Percentiles rank a stretch among this genome's conserved stretches.
These are phyloP conservation scores for Drosophila quinaria DNA, from an alignment of 2,888 invertebrate genomes.

Conservation along the genomic window DNA sequence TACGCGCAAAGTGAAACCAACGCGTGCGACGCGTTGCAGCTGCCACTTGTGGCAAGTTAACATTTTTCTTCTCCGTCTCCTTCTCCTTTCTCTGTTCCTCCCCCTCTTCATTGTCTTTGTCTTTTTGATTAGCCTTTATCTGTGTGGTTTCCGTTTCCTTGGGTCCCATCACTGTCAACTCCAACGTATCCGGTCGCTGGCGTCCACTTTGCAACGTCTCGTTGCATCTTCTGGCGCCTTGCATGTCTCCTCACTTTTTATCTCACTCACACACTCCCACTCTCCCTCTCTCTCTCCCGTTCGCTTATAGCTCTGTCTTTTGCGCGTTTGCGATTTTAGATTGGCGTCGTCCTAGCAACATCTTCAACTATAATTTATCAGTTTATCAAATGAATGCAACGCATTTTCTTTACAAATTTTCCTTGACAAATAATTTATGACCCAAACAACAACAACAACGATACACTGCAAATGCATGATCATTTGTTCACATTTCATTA, in stretches of 20 bases:
- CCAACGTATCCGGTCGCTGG: constrained; percentile 85
- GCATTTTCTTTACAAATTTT: not conserved
- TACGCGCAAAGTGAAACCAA: constrained; percentile 68
- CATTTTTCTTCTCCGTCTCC: not conserved
- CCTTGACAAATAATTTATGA: too few species aligned
- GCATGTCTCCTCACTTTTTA: constrained; percentile 60
- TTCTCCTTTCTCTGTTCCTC: not conserved
- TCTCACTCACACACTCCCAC: constrained; percentile 1
- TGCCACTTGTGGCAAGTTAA: not conserved
- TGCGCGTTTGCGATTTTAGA: not conserved
- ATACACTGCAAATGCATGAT: too few species aligned
- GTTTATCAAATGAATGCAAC: not conserved
- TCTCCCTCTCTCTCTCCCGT: not conserved
- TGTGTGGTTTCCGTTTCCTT: constrained; percentile 73
- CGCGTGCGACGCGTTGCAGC: constrained; percentile 44
- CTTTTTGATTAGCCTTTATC: constrained; percentile 19
- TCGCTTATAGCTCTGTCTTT: constrained; percentile 1
- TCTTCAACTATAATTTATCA: constrained; percentile 15
- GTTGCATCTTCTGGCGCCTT: constrained; percentile 55
- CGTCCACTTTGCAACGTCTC: constrained; percentile 35
- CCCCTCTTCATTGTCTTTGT: not conserved
- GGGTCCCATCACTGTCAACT: constrained; percentile 86
- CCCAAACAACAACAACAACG: too few species aligned
- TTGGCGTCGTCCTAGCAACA: constrained; percentile 2
- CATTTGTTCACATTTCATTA: too few species aligned